Base-by-base conservation (phyloP, 2,797 vertebrate species). In the Halcyon badia region DNA sequence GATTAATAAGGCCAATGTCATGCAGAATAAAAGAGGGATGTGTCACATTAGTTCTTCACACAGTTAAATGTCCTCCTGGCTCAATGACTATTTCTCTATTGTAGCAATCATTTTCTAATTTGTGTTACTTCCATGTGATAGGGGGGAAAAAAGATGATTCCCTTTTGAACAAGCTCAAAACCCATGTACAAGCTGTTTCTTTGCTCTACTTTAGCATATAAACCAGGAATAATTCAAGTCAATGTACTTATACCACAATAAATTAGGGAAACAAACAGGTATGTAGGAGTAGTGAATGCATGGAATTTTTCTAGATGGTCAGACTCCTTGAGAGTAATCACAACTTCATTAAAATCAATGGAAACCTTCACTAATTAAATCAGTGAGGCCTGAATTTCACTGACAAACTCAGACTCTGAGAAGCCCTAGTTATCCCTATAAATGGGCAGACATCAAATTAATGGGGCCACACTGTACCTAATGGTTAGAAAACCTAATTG, bases 131-230 rank as follows among this genome's bases (percentile, higher is more conserved):
- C 51, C 9, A 5, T 14, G 5, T 51, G 9, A 49, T 2, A 11
- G n/a, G 11, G n/a, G 14, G 33, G 2, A 1, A 9, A 35, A 2
- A 9, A 8, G n/a, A 52, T 64, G 17, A 39, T 37, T 75, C n/a
- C 31, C 35, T 61, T 56, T 62, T 66, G 76, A 90, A 52, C 8
- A 79, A 66, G 66, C 35, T 82, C 57, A 85, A 87, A 92, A 89
- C 11, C 51, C 35, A 28, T 0, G 3, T 48, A 8, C 35, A 46
- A 22, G 28, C 54, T 70, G 28, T 79, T 60, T 76, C 65, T 48
- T 75, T 81, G 9, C 12, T 78, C 37, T 68, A 1, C 18, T 72
- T 66, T 48, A 83, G 19, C 30, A 41, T 12, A 54, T 33, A 81
- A 91, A 58, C 6, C 31, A 81, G 72, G 14, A 91, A 46, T 66